These are phyloP conservation scores for Notocelia uddmanniana DNA, from an alignment of 2,888 invertebrate genomes.

Conservation along the genomic window DNA sequence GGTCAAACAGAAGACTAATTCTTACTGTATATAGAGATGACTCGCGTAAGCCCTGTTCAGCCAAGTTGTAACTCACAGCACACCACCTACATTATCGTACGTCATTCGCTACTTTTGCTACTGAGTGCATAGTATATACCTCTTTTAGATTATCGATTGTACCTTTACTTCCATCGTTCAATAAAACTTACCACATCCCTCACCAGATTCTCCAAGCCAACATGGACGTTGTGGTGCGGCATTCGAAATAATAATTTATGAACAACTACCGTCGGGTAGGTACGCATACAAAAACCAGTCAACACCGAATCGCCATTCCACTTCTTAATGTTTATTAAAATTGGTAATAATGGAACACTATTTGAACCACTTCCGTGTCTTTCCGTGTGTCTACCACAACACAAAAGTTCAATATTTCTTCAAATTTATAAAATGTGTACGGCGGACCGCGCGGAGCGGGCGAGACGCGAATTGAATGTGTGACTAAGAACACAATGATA, in stretches of 20 bases:
- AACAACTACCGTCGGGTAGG: neutral
- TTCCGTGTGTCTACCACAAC: no score
- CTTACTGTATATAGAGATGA: no score
- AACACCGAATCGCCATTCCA: neutral
- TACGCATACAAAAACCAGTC: neutral
- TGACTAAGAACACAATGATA: neutral
- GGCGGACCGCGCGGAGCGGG: neutral
- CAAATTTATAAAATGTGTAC: no score
- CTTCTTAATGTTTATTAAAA: neutral
- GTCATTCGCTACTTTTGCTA: no score
- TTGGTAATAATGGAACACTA: no score
- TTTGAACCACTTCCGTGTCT: neutral
- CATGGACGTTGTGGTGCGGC: conserved; percentile 67
- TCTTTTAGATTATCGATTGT: no score
- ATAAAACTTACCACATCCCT: conserved; percentile 56
- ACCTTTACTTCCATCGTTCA: neutral
- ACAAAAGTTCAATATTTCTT: no score
- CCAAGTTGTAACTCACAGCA: no score
- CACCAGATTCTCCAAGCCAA: conserved; percentile 61
- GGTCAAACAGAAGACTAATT: no score
- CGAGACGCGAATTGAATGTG: neutral
- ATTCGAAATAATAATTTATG: conserved; percentile 51
- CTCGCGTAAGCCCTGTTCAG: no score
- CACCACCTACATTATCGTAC: no score
- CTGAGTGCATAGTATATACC: no score